Conservation (phyloP, 2,797 vertebrate genomes). For the Balearica regulorum region DNA sequence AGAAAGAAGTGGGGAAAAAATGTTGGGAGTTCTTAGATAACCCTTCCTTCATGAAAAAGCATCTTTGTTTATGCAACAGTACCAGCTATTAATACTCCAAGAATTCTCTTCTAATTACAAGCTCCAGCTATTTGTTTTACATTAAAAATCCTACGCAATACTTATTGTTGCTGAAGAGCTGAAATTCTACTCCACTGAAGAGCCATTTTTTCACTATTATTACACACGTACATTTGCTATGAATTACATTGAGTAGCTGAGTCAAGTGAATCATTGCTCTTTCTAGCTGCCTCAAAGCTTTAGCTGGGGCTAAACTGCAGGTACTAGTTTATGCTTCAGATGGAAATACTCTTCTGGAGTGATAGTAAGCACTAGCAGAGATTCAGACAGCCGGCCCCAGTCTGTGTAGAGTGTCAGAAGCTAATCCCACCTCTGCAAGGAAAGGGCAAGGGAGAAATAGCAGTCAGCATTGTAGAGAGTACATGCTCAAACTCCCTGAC, state of each 20-base stretch:
- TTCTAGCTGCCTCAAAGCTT: not conserved
- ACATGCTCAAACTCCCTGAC: not conserved
- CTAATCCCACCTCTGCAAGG: not conserved
- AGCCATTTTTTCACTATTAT: not conserved
- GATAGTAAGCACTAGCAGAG: not conserved
- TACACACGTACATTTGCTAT: not conserved
- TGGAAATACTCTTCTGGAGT: not conserved
- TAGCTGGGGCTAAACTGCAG: not conserved
- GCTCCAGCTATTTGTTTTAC: not conserved
- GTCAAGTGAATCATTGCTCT: not conserved
- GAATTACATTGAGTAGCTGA: not conserved
- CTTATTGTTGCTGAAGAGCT: not conserved
- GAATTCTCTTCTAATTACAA: not conserved
- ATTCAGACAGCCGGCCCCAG: not conserved
- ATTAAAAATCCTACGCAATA: rapidly evolving
- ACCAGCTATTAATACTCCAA: not conserved
- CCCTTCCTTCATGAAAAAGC: not conserved
- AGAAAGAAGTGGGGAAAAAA: rapidly evolving
- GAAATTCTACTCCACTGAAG: not conserved
- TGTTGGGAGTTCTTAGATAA: not conserved
- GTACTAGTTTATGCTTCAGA: not conserved
- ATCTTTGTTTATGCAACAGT: not conserved
- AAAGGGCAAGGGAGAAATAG: not conserved
- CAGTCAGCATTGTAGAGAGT: not conserved
- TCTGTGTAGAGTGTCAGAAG: not conserved